Evolutionary conservation across 2,888 invertebrate genomes (phyloP), one percentile per base, ranked within the genome.

Genomic region (Drosophila falleni): DNA sequence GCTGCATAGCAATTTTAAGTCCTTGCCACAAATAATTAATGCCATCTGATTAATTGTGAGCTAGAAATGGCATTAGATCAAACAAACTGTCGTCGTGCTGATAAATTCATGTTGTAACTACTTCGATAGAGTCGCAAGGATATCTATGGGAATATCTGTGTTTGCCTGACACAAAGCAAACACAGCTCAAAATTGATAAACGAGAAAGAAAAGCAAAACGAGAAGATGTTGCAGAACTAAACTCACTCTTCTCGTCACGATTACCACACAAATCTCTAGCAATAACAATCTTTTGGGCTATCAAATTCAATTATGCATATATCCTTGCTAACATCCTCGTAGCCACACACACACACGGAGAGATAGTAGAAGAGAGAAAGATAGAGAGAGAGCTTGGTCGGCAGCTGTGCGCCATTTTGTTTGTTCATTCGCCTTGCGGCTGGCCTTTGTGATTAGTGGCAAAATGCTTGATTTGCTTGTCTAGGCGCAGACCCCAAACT

Each of bases 231-330:
- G 55, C 54, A 62, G 66, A 33, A 35, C 33, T n/a, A 10, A 67
- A 50, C 55, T 79, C 53, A 29, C 61, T 61, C 50, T 16, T 55
- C 59, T 55, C 56, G 23, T 44, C 64, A 53, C 64, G 71, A 71
- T 77, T 63, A 63, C 71, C 81, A 81, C 71, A 75, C 77, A 89
- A 84, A 84, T 84, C 78, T 75, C 64, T 59, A 75, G 75, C 62
- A 89, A 89, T 82, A 89, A 88, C 88, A 89, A 78, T 85, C 79
- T 81, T 80, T 74, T 70, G 67, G 78, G 76, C 78, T 88, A 79
- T 90, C 80, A 89, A 86, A 90, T 90, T 90, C 89, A 89, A 89
- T 89, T 89, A 90, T 85, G 82, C 83, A 88, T 74, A 71, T 65
- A 70, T 51, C 61, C 58, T 64, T 56, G 68, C 65, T 54, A 66